Evolutionary conservation across 2,888 invertebrate species (phyloP).

Genomic region (Andrena bucephala): DNA sequence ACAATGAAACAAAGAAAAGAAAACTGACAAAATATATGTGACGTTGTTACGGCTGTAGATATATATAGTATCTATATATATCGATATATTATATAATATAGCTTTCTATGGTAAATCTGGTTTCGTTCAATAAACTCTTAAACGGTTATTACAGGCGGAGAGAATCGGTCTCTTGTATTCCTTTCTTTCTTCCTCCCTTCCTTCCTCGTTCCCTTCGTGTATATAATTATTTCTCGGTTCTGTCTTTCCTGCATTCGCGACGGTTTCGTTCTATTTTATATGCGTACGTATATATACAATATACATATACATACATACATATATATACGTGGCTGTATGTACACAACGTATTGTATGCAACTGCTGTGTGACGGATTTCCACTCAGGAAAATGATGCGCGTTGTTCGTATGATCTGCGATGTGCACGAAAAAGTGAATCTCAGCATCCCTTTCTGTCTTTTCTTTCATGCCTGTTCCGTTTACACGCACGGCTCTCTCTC

Average conservation of each 20-base stretch:
- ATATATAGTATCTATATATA: slow-evolving; percentile 60
- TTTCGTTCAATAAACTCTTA: slow-evolving; percentile 66
- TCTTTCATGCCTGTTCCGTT: slow-evolving; percentile 38
- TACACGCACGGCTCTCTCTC: slow-evolving; percentile 54
- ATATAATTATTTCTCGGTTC: slow-evolving; percentile 11
- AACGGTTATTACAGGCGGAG: slow-evolving; percentile 70
- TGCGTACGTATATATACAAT: slow-evolving; percentile 22
- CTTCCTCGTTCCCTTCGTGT: slow-evolving; percentile 20
- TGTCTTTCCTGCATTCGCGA: slow-evolving; percentile 41
- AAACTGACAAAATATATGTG: slow-evolving; percentile 71
- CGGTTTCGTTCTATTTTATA: slow-evolving; percentile 28
- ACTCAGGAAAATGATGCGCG: slow-evolving; percentile 24
- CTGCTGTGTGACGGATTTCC: slow-evolving; percentile 39
- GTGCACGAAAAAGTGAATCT: slow-evolving; percentile 28
- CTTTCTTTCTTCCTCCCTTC: slow-evolving; percentile 32
- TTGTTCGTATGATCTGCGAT: slow-evolving; percentile 10
- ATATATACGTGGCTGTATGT: slow-evolving; percentile 19
- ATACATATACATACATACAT: slow-evolving; percentile 3
- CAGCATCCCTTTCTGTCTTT: slow-evolving; percentile 40
- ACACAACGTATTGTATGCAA: slow-evolving; percentile 29
- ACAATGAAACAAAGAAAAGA: slow-evolving; percentile 44
- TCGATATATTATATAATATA: slow-evolving; percentile 68
- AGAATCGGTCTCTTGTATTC: slow-evolving; percentile 65
- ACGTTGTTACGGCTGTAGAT: slow-evolving; percentile 59
- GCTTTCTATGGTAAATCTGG: slow-evolving; percentile 70